Evolutionary conservation across 2,888 invertebrate genomes (phyloP).

Genomic region (Mimachlamys varia): DNA sequence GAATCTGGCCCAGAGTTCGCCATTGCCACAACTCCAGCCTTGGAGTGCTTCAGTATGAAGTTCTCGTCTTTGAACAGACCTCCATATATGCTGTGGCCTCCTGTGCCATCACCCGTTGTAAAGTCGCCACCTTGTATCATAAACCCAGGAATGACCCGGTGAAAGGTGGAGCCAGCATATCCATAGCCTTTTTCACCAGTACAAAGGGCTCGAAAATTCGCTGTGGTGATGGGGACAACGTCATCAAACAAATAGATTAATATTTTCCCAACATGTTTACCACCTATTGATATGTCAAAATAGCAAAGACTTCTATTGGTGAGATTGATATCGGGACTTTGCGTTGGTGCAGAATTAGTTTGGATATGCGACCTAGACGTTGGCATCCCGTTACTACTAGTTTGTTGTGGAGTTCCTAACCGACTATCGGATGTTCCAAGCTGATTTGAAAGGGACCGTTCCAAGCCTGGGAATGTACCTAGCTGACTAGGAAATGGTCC

Average conservation of each 20-base stretch:
- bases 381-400: not conserved
- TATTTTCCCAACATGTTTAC: not conserved
- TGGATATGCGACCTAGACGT: not conserved
- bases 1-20: constrained; percentile 93
- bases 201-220: constrained; percentile 92
- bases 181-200: constrained; percentile 78
- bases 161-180: constrained; percentile 91
- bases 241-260: constrained; percentile 94
- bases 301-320: not conserved
- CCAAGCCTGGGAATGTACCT: not conserved
- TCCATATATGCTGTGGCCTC: constrained; percentile 92
- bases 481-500: not conserved
- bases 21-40: constrained; percentile 94
- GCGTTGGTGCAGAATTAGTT: not conserved
- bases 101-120: constrained; percentile 90
- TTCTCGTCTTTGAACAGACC: constrained; percentile 92
- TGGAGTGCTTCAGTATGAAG: constrained; percentile 90
- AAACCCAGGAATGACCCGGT: constrained; percentile 93
- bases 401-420: not conserved
- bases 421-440: not conserved
- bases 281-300: constrained; percentile 30
- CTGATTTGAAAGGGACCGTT: not conserved
- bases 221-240: constrained; percentile 91
- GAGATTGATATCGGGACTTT: not conserved
- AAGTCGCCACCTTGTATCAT: constrained; percentile 97